Percentiles rank a stretch among this genome's conserved stretches.
phyloP scores from a whole-genome alignment of 1,140 invertebrate genomes.

The Neodiprion lecontei region DNA sequence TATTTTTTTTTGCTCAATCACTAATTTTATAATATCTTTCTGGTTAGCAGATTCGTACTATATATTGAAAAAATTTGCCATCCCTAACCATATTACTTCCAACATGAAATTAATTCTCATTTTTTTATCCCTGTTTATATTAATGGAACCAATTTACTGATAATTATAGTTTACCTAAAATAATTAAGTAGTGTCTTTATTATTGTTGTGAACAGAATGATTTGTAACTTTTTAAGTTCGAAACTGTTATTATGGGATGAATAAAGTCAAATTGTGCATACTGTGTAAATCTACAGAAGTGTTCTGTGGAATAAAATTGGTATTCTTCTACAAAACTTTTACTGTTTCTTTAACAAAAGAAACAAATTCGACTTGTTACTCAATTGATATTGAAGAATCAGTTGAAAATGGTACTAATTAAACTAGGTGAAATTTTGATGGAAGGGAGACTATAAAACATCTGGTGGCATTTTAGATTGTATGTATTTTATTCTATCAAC shows the following conservation, averaged over 20 bases:
- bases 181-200: too few relatives aligned
- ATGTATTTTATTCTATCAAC: background rate
- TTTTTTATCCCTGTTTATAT: too few relatives aligned
- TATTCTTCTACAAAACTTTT: background rate
- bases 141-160: too few relatives aligned
- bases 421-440: too few relatives aligned
- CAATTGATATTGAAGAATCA: background rate
- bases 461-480: background rate
- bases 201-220: too few relatives aligned
- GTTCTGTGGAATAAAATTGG: conserved; percentile 2
- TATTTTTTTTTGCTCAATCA: background rate
- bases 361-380: background rate
- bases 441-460: too few relatives aligned
- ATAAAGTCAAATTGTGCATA: background rate
- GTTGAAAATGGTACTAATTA: too few relatives aligned
- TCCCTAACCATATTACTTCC: too few relatives aligned
- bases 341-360: too few relatives aligned
- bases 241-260: background rate
- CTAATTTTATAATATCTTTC: background rate
- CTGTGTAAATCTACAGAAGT: background rate
- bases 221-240: too few relatives aligned
- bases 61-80: background rate
- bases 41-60: background rate
- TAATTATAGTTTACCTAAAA: too few relatives aligned
- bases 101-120: too few relatives aligned